These are phyloP conservation scores for Andricus grossulariae DNA, from an alignment of 1,140 invertebrate genomes.

Conservation along the genomic window DNA sequence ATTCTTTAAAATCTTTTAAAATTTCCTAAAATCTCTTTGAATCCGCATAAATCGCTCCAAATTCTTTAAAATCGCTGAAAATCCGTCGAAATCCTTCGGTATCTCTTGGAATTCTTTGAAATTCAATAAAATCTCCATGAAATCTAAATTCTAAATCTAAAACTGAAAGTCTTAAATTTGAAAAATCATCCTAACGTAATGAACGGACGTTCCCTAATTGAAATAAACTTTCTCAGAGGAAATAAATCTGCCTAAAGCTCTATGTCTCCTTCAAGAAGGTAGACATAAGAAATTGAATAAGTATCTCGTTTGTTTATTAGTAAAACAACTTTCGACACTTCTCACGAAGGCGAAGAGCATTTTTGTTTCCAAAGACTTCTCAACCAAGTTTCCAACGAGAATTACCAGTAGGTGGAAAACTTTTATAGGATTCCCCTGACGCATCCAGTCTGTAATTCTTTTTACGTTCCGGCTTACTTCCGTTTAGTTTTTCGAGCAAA, in stretches of 20 bases:
- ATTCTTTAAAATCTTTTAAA: too few relatives aligned
- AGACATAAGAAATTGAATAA: conserved; percentile 1
- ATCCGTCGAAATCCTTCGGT: too few relatives aligned
- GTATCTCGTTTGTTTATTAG: conserved; percentile 24
- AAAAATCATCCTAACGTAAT: too few relatives aligned
- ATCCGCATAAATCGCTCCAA: too few relatives aligned
- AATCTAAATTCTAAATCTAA: too few relatives aligned
- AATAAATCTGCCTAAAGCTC: conserved; percentile 26
- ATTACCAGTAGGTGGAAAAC: conserved; percentile 18
- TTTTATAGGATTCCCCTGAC: conserved; percentile 11
- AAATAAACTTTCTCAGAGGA: background rate
- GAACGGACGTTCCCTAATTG: background rate
- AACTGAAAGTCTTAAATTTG: too few relatives aligned
- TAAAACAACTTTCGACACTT: conserved; percentile 29
- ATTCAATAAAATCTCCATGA: too few relatives aligned
- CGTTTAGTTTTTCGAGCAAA: background rate
- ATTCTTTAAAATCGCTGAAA: too few relatives aligned
- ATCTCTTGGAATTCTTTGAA: too few relatives aligned
- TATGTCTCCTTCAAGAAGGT: background rate
- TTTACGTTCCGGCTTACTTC: background rate
- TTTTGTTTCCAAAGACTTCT: conserved; percentile 1
- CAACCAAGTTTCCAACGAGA: conserved; percentile 23
- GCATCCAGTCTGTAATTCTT: conserved; percentile 16
- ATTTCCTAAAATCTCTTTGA: too few relatives aligned
- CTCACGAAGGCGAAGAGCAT: conserved; percentile 4